Evolutionary conservation across 37 sponge, comb jelly and placozoan genomes (phyloP).

Genomic region (Dysidea cf. avara): DNA sequence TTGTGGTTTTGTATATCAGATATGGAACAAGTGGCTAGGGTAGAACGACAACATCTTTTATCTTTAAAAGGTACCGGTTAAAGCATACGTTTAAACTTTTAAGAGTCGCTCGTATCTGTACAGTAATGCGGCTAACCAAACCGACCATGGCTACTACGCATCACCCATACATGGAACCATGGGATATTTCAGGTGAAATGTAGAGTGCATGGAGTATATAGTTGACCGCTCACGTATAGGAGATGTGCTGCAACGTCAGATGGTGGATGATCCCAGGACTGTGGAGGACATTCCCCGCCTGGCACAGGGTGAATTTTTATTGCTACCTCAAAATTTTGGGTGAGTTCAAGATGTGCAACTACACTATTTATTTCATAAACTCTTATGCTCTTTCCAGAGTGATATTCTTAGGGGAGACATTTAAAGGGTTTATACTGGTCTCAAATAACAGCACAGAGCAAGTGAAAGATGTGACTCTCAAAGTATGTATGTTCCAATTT

Average conservation of each 20-base stretch:
- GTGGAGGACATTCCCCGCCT: slow-evolving; percentile 11
- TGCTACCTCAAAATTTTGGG: slow-evolving; percentile 57
- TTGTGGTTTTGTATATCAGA: too few relatives aligned
- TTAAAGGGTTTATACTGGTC: slow-evolving; percentile 63
- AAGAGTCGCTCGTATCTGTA: background rate
- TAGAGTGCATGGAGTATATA: too few relatives aligned
- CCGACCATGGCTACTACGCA: slow-evolving; percentile 34
- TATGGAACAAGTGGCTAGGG: too few relatives aligned
- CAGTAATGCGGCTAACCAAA: slow-evolving; percentile 75
- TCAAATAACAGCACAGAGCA: slow-evolving; percentile 72
- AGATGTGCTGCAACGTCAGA: slow-evolving; percentile 13
- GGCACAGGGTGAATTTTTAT: slow-evolving; percentile 31
- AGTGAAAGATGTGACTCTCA: slow-evolving; percentile 67
- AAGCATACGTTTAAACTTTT: background rate
- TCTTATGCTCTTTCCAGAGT: background rate
- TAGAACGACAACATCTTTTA: too few relatives aligned
- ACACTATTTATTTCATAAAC: background rate
- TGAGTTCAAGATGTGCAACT: slow-evolving; percentile 1
- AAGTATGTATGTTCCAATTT: too few relatives aligned
- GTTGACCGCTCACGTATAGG: slow-evolving; percentile 15
- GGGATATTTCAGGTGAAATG: slow-evolving; percentile 70
- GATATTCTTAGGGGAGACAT: slow-evolving; percentile 87
- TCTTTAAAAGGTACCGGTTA: background rate
- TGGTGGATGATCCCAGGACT: slow-evolving; percentile 16
- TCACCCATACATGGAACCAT: slow-evolving; percentile 40